Evolutionary conservation across 2,888 invertebrate species (phyloP), one percentile per base, ranked within the genome.

Genomic region (Ochlodes sylvanus): DNA sequence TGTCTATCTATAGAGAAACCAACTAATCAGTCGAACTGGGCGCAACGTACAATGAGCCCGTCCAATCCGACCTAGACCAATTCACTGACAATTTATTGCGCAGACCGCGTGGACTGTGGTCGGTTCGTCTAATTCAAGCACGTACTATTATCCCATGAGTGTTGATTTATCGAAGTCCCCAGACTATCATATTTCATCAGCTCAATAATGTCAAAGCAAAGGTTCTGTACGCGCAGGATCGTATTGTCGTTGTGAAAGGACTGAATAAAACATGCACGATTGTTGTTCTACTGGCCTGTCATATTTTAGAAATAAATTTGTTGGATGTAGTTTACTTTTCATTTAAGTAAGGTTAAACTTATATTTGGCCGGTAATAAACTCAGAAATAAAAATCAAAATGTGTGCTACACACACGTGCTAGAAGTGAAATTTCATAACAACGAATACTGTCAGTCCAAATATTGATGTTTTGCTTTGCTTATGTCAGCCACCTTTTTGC

Each of bases 111-210:
- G 67, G 54, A 47, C 34, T 34, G 61, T 61, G 67, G 67, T 67
- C 61, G 61, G 54, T 61, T 61, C 67, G 67, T 67, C 67, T 67
- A 67, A 61, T 55, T 67, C 55, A 61, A 21, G 61, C 67, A 67
- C 67, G 67, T 67, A 66, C 60, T 58, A 55, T 67, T 60, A 67
- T 67, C 67, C 67, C 67, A 67, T 61, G 67, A 67, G 67, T 67
- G 67, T 67, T 67, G 67, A 67, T 67, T 67, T 67, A 67, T 67
- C 47, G 67, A 34, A 44, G 67, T 67, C 67, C 60, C 67, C 47
- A 44, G 67, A 34, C 67, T 67, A 55, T 67, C 67, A 38, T 67
- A 67, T 67, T 67, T 67, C 67, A 61, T 67, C 67, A 67, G 55
- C 55, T 67, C 55, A 55, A 61, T 61, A 67, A 61, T 67, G 66